phyloP scores from a whole-genome alignment of 2,113 vertebrate species.

The Nestor notabilis region DNA sequence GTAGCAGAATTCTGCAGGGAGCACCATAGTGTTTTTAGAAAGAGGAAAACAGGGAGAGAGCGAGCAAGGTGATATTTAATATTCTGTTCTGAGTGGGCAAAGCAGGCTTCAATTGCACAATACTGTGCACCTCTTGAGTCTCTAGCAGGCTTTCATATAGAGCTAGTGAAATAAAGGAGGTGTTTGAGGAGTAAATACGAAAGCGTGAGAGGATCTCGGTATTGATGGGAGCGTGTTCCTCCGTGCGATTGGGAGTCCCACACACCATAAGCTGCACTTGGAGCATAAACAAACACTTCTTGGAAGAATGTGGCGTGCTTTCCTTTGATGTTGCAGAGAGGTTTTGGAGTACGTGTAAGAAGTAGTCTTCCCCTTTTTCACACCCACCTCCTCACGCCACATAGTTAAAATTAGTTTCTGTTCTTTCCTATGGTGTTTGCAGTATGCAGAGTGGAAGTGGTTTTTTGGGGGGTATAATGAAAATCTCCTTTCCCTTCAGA shows the following conservation, averaged over 20 bases:
- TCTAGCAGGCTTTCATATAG: not conserved
- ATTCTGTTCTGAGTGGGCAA: not conserved
- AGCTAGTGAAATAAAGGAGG: not conserved
- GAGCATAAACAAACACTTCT: conserved; percentile 45
- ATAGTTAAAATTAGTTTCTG: conserved; percentile 20
- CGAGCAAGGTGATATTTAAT: not conserved
- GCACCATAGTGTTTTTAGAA: not conserved
- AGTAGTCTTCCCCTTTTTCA: conserved; percentile 25
- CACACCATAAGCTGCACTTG: not conserved
- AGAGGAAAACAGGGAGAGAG: not conserved
- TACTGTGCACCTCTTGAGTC: not conserved
- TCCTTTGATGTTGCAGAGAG: conserved; percentile 55
- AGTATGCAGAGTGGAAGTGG: not conserved
- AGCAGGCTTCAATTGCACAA: not conserved
- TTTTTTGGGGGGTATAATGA: not conserved
- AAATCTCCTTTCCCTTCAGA: conserved; percentile 1
- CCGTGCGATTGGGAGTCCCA: not conserved
- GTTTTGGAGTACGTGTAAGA: conserved; percentile 5
- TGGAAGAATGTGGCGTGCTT: not conserved
- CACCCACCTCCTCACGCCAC: not conserved
- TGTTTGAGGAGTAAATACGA: conserved; percentile 27
- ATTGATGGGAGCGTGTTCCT: not conserved
- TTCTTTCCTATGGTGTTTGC: conserved; percentile 1
- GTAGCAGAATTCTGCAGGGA: conserved; percentile 11
- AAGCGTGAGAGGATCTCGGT: not conserved